These are phyloP conservation scores for Prostheceraeus crozeri DNA, from an alignment of 2,888 invertebrate species.

Conservation along the genomic window DNA sequence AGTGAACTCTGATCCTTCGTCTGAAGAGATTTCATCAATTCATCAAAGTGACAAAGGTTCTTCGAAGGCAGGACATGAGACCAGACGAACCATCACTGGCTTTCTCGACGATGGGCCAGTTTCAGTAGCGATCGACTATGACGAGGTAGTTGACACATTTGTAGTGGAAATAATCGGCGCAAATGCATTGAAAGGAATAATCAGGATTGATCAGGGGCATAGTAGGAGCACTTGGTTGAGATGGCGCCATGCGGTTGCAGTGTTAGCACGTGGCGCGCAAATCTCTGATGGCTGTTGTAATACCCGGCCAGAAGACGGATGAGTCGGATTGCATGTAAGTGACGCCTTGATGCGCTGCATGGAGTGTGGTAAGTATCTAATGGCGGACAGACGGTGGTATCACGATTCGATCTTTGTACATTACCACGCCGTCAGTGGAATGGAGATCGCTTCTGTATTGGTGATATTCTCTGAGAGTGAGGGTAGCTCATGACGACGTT, in stretches of 20 bases:
- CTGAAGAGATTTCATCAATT: conserved; percentile 6
- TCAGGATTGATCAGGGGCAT: background rate
- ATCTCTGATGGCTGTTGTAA: background rate
- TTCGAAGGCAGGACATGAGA: background rate
- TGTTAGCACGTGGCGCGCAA: background rate
- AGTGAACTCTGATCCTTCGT: conserved; percentile 15
- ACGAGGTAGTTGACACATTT: conserved; percentile 11
- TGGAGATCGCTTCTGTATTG: too few species aligned
- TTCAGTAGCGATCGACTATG: conserved; percentile 7
- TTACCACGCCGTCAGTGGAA: background rate
- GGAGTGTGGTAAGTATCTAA: background rate
- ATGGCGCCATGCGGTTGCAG: conserved; percentile 9
- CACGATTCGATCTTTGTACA: background rate
- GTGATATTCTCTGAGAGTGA: too few species aligned
- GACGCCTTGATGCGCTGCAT: background rate
- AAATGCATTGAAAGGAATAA: conserved; percentile 12
- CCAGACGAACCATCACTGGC: background rate
- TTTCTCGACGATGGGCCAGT: conserved; percentile 5
- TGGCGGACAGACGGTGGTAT: background rate
- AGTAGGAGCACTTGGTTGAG: conserved; percentile 3
- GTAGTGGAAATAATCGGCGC: conserved; percentile 10
- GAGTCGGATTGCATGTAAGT: too few species aligned
- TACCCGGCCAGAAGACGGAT: conserved; percentile 1
- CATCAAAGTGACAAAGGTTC: background rate
- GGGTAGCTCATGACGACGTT: too few species aligned